These are phyloP conservation scores for Drosophila hydei DNA, from an alignment of 1,140 invertebrate genomes.

Conservation along the genomic window DNA sequence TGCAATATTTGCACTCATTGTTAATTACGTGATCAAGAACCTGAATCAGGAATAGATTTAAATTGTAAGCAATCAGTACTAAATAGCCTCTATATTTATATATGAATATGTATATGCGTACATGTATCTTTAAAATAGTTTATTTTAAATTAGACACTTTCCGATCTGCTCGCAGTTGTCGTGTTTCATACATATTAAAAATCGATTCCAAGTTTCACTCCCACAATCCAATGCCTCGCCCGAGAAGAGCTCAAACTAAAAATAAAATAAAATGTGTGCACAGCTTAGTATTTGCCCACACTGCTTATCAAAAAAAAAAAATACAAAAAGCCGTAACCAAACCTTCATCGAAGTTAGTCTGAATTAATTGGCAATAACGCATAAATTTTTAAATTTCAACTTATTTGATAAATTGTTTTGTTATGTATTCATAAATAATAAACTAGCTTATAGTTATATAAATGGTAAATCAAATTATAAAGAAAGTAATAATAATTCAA, in stretches of 20 bases:
- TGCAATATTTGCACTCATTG: slow-evolving; percentile 83
- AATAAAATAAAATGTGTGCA: slow-evolving; percentile 13
- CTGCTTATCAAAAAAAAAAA: slow-evolving; percentile 35
- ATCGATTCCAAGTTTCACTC: not conserved
- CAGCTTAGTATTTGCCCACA: slow-evolving; percentile 68
- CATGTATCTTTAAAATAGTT: slow-evolving; percentile 71
- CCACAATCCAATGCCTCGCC: not conserved
- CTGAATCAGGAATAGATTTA: slow-evolving; percentile 83
- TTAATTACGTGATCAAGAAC: slow-evolving; percentile 84
- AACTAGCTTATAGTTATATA: slow-evolving; percentile 51
- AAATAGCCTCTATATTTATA: slow-evolving; percentile 69
- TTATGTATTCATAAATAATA: slow-evolving; percentile 76
- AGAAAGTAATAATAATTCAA: slow-evolving; percentile 33
- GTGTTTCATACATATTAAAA: slow-evolving; percentile 6
- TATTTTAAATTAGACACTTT: slow-evolving; percentile 58
- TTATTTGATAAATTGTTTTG: slow-evolving; percentile 71
- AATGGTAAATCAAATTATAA: slow-evolving; percentile 31
- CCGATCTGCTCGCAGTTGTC: slow-evolving; percentile 23
- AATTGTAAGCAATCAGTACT: slow-evolving; percentile 55
- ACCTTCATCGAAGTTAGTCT: slow-evolving; percentile 47
- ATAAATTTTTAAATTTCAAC: slow-evolving; percentile 53
- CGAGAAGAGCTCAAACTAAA: slow-evolving; percentile 23
- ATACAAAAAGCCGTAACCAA: slow-evolving; percentile 6
- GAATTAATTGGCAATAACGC: slow-evolving; percentile 60
- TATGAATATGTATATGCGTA: slow-evolving; percentile 53